phyloP scores from a whole-genome alignment of 2,888 invertebrate species.

The Lottia scabra region DNA sequence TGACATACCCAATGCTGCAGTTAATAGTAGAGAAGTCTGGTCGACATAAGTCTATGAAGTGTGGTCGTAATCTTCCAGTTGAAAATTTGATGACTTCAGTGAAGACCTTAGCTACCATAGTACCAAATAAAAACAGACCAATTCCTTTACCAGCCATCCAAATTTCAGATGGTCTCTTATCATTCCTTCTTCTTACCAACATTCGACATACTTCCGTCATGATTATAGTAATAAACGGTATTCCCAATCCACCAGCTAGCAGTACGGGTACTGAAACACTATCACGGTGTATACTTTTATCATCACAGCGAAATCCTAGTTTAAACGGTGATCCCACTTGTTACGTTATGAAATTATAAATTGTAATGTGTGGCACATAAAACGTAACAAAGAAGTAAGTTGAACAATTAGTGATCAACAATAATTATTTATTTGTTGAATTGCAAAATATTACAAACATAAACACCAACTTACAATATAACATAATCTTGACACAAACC shows the following conservation, averaged over 20 bases:
- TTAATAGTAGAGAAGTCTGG: slow-evolving; percentile 72
- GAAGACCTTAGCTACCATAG: slow-evolving; percentile 83
- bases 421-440: no score
- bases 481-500: no score
- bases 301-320: slow-evolving; percentile 94
- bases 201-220: slow-evolving; percentile 32
- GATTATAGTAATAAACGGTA: slow-evolving; percentile 29
- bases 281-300: slow-evolving; percentile 81
- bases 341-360: no score
- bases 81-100: slow-evolving; percentile 94
- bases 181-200: slow-evolving; percentile 17
- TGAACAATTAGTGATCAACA: no score
- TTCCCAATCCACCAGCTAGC: slow-evolving; percentile 30
- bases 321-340: slow-evolving; percentile 39
- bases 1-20: slow-evolving; percentile 34
- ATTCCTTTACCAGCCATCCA: slow-evolving; percentile 30
- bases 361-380: no score
- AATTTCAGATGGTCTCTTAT: slow-evolving; percentile 15
- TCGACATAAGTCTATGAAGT: slow-evolving; percentile 89
- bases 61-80: slow-evolving; percentile 92
- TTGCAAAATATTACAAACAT: no score
- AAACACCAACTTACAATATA: no score
- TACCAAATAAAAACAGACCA: slow-evolving; percentile 82
- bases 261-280: slow-evolving; percentile 59
- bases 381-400: no score